Conservation (phyloP, 2,113 vertebrate species). For the Trinectes maculatus region DNA sequence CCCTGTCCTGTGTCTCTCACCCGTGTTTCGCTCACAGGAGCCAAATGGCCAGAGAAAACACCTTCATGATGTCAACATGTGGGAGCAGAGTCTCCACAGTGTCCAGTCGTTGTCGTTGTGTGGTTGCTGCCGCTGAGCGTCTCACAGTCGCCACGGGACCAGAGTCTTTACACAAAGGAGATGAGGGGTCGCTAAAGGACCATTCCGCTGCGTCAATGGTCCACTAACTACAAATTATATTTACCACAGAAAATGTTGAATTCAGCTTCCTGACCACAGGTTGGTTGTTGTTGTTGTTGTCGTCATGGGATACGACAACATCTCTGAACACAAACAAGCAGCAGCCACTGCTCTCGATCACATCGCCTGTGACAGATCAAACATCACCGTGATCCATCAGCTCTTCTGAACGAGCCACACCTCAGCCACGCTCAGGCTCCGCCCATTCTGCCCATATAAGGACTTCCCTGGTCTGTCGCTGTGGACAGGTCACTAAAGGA, state of each 20-base stretch:
- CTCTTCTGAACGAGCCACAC: no score
- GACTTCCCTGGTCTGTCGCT: slow-evolving; percentile 11
- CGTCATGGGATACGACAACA: no score
- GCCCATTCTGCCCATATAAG: background rate
- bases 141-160: slow-evolving; percentile 38
- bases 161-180: no score
- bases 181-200: background rate
- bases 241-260: background rate
- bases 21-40: slow-evolving; percentile 34
- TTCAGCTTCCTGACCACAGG: no score
- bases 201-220: background rate
- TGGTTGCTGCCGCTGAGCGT: slow-evolving; percentile 27
- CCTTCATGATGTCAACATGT: slow-evolving; percentile 37
- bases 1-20: background rate
- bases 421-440: no score
- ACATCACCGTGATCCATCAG: no score
- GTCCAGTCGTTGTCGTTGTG: no score
- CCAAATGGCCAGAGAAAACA: slow-evolving; percentile 33
- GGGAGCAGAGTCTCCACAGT: slow-evolving; percentile 13
- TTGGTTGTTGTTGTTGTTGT: no score
- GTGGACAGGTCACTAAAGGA: background rate
- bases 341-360: no score
- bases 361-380: no score
- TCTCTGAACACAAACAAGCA: background rate
- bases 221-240: background rate